Base-by-base conservation (phyloP, 2,113 vertebrate genomes). In the Chaenocephalus aceratus region DNA sequence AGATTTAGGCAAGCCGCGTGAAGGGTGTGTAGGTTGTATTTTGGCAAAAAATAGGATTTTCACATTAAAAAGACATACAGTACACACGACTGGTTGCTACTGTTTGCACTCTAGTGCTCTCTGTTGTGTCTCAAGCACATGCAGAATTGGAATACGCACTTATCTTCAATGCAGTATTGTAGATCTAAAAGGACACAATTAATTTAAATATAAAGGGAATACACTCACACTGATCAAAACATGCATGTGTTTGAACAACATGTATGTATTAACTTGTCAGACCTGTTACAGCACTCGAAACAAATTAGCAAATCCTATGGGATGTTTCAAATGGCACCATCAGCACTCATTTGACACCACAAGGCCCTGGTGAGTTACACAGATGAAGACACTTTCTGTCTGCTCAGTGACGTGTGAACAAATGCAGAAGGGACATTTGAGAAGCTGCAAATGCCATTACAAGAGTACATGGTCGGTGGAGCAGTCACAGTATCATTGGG, bases 381-480 rank as follows among this genome's bases (percentile, higher is more conserved):
- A 80, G 67, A 63, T 54, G 71, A 80, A 78, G 78, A n/a, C 18
- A 26, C 46, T 61, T 16, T 80, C 74, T 71, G 71, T 64, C 57
- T 79, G 77, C 72, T 34, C 61, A 26, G 58, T 75, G 82, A 80
- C 9, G 26, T 75, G 79, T 44, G 61, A 76, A 84, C 69, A 80
- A 81, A 72, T 49, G 61, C 62, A 59, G 48, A 70, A 51, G 18
- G 62, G 91, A 92, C 76, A 94, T 89, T 84, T 67, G 84, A 92
- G 92, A 90, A 78, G 68, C 66, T 72, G 74, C 71, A 79, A 60
- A 89, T 88, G 75, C 82, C 75, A 83, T 89, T 89, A 90, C 44
- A 49, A 82, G 66, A 85, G 52, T 76, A 77, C 44, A 66, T n/a
- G 61, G 76, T 88, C 86, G 73, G 51, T 57, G 71, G 59, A 78